Evolutionary conservation across 92 coral and sea anemone species (phyloP), one percentile per base, ranked within the genome.

Genomic region (Epizoanthus ramosus): DNA sequence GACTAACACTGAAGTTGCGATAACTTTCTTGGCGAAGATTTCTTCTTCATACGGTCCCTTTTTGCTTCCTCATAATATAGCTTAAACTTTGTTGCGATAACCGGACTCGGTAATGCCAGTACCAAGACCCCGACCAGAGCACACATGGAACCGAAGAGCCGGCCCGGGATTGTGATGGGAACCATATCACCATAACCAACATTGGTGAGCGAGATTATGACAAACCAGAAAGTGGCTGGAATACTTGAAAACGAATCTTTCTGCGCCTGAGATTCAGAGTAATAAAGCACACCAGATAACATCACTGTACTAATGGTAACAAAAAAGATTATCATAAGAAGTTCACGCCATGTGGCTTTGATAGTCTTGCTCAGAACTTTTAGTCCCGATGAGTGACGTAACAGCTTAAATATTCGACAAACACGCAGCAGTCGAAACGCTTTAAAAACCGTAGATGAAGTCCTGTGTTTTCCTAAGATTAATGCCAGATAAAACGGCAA

Each of bases 151-250:
- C 98, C 99, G 3, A 97, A 59, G 4, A 97, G 23, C 57, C 88
- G 91, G 5, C 99, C 99, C 18, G 89, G 53, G 9, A 87, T 17
- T 0, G 99, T 92, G 18, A 80, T 68, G 4, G 99, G 99, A n/a
- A 97, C 93, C 76, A 89, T 91, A 58, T 97, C 99, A 8, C 99
- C 99, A 71, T 97, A 97, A 15, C 99, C 99, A 14, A 97, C 99
- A 41, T 97, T 97, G 21, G 99, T 94, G 1, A 97, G 76, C 25
- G 99, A 90, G 2, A 97, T 88, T 21, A 97, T 91, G 6, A 94
- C 95, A 61, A 97, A 97, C 99, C 99, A 97, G 13, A 97, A 93
- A 0, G 99, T 85, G 1, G 91, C 95, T 1, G 98, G 99, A 37
- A 95, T 90, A 50, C 94, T 91, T 33, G 95, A 83, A 61, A 97